Evolutionary conservation across 2,113 vertebrate species (phyloP), one percentile per base, ranked within the genome.

Genomic region (Beaufortia kweichowensis): DNA sequence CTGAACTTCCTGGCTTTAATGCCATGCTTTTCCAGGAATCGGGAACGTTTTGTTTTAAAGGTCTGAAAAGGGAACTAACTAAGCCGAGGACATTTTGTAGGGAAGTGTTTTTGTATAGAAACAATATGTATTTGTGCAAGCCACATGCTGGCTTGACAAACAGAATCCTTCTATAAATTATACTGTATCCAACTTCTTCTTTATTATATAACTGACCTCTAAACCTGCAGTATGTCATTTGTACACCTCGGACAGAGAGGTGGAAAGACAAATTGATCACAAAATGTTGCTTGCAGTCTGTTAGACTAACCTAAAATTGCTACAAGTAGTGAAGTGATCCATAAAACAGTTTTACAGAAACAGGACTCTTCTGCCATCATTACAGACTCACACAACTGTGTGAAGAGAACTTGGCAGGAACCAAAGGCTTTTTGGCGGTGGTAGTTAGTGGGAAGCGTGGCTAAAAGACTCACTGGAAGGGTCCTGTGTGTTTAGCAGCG

Each of bases 1-100:
- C 41, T 72, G 43, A 55, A 56, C 68, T 28, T 80, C 63, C 71
- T 69, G 78, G 57, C 63, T 26, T 28, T 7, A 63, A 33, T 61
- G n/a, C 48, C 6, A 2, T 17, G 23, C 50, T 26, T 66, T 83
- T 83, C 79, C 79, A 76, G 82, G 75, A 83, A 83, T 77, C 61
- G 39, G 70, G 46, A 81, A 69, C 55, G 2, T 29, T 74, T 31
- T 64, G 56, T 80, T 59, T 64, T 48, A 80, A 59, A 35, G 63
- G 62, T 24, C 56, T 63, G 46, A 79, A 76, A 72, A 33, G 41
- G 6, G 43, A 53, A 76, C 43, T 11, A 24, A 76, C 61, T 12
- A 43, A 55, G 63, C 48, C 43, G 69, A 65, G 59, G 57, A 71
- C 50, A 50, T 41, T 14, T 35, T n/a, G 23, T 14, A 21, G 61